Conservation (phyloP, 2,888 invertebrate species). For the Agrotis ipsilon region DNA sequence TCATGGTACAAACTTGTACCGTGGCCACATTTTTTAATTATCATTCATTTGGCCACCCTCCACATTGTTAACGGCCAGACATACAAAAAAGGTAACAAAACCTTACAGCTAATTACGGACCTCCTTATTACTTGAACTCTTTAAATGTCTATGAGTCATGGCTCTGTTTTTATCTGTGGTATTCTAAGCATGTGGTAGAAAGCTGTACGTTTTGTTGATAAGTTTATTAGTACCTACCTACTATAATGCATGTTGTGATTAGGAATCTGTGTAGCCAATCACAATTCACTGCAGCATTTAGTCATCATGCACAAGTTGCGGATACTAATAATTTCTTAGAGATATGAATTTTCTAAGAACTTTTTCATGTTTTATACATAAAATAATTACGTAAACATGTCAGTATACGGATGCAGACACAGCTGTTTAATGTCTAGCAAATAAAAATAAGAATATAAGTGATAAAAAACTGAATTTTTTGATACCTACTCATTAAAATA, state of each 20-base stretch:
- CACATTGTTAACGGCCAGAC: slow-evolving; percentile 42
- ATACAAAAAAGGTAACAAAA: slow-evolving; percentile 59
- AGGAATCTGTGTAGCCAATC: slow-evolving; percentile 25
- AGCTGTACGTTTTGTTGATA: slow-evolving; percentile 28
- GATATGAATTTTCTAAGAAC: background rate
- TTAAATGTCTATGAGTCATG: slow-evolving; percentile 54
- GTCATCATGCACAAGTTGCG: background rate
- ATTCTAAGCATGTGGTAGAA: slow-evolving; percentile 36
- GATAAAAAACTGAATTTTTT: background rate
- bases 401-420: background rate
- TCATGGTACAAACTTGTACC: slow-evolving; percentile 41
- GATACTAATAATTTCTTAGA: background rate
- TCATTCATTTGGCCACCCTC: slow-evolving; percentile 29
- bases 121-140: slow-evolving; percentile 54
- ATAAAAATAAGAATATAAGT: background rate
- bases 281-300: background rate
- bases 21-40: slow-evolving; percentile 44
- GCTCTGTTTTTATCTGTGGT: slow-evolving; percentile 53
- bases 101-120: slow-evolving; percentile 49
- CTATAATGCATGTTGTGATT: slow-evolving; percentile 30
- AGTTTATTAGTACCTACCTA: slow-evolving; percentile 16
- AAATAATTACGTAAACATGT: background rate
- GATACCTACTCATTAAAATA: background rate
- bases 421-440: background rate
- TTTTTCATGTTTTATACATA: background rate